These are phyloP conservation scores for Xiphophorus couchianus DNA, from an alignment of 2,113 vertebrate genomes.

Conservation along the genomic window DNA sequence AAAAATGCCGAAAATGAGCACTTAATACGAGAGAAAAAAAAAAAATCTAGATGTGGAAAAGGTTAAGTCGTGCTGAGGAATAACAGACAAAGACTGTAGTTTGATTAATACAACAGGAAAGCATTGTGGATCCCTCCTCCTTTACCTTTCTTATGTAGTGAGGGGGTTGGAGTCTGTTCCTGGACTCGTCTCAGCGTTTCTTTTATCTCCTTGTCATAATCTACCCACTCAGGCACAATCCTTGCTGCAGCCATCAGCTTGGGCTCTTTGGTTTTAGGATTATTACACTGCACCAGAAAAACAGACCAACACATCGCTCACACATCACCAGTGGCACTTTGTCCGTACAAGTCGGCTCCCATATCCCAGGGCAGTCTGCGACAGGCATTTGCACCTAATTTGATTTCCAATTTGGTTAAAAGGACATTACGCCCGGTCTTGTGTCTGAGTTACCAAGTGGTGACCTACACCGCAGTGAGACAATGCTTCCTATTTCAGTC, in stretches of 20 bases:
- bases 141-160: conserved; percentile 60
- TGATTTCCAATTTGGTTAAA: conserved; percentile 74
- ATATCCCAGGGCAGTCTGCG: conserved; percentile 46
- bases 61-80: conserved; percentile 7
- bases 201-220: conserved; percentile 90
- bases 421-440: conserved; percentile 63
- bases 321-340: conserved; percentile 32
- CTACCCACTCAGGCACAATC: conserved; percentile 92
- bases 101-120: not conserved
- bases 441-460: conserved; percentile 61
- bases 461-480: conserved; percentile 58
- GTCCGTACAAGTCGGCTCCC: conserved; percentile 39
- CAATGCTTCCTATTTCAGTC: conserved; percentile 59
- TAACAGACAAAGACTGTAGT: not conserved
- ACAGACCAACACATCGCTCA: conserved; percentile 52
- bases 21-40: not conserved
- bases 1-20: conserved; percentile 20
- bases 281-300: conserved; percentile 89
- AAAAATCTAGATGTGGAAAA: not conserved
- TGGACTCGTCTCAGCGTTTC: conserved; percentile 79
- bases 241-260: conserved; percentile 91
- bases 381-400: conserved; percentile 64
- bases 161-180: conserved; percentile 46
- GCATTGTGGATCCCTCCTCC: not conserved
- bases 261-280: conserved; percentile 97